These are phyloP conservation scores for Halocynthia aurantium DNA, from an alignment of 23 tunicate species.

Conservation along the genomic window DNA sequence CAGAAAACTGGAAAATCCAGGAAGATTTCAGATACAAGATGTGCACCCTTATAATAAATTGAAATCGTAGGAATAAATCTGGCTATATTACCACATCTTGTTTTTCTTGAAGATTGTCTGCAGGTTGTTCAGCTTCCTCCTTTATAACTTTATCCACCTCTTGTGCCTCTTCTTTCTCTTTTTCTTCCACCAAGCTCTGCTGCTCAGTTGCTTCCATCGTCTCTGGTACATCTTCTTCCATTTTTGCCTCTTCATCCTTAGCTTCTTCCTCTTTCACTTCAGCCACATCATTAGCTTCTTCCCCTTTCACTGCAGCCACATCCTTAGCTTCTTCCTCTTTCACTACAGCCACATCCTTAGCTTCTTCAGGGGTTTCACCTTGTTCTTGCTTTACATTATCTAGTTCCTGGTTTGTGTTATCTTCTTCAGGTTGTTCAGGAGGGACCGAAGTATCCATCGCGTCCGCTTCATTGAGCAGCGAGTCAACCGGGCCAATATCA, in stretches of 20 bases:
- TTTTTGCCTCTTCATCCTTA: not conserved
- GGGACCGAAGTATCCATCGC: not conserved
- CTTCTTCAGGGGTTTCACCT: constrained; percentile 20
- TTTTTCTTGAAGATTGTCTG: not conserved
- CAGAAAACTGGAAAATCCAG: too few relatives aligned
- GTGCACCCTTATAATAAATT: too few relatives aligned
- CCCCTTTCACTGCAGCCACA: not conserved
- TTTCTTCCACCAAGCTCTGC: constrained; percentile 3
- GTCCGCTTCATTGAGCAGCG: constrained; percentile 6
- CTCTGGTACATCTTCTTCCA: not conserved
- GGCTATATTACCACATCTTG: too few relatives aligned
- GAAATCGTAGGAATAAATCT: too few relatives aligned
- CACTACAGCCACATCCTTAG: not conserved
- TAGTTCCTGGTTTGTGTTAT: constrained; percentile 9
- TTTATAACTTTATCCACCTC: not conserved
- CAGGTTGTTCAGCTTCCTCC: constrained; percentile 6
- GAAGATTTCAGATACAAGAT: too few relatives aligned
- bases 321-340: not conserved
- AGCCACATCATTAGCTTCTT: constrained; percentile 10
- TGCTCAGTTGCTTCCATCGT: not conserved
- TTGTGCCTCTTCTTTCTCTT: not conserved
- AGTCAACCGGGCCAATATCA: not conserved
- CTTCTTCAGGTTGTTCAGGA: constrained; percentile 4
- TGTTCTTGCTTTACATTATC: constrained; percentile 10
- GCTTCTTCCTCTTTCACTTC: constrained; percentile 11